Evolutionary conservation across 2,888 invertebrate species (phyloP), one percentile per base, ranked within the genome.

Genomic region (Caenorhabditis sp.): DNA sequence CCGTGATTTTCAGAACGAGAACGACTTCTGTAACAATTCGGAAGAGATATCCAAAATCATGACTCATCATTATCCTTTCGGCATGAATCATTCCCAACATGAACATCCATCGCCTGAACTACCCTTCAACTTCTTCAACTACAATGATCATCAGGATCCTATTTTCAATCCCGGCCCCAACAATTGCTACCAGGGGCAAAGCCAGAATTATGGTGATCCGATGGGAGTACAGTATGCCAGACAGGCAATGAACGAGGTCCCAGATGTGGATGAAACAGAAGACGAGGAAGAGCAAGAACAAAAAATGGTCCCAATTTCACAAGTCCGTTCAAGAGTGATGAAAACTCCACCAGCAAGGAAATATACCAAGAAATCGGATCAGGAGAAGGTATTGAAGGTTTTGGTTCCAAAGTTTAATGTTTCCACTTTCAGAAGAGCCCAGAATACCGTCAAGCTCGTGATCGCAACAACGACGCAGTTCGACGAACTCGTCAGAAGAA

Each of bases 401-500:
- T 28, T 10, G 14, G n/a, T 31, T 5, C 8, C 0, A 22, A 49
- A 2, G 2, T 10, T 10, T 38, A 35, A 31, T 49, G 3, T 28
- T 19, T 4, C 6, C n/a, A 44, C 22, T 26, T 74, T 31, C 64
- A 54, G 56, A 64, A 38, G 0, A 5, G 24, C 26, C 49, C 49
- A 22, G 10, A 16, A 1, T 63, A 51, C 12, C 19, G 0, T 14
- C 10, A 63, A 24, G n/a, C 6, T 31, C 74, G 74, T 10, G n/a
- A 12, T 0, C 26, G 54, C 2, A 74, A 74, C 64, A 74, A 74
- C 56, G 19, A 10, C 0, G 63, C 74, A 28, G 74, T 74, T 22
- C 64, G 64, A 12, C 26, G 8, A 0, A 41, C 41, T 44, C 74
- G 74, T 31, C 19, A 38, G 26, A 64, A 64, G 14, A 19, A 41